These are phyloP conservation scores for Raja brachyura DNA, from an alignment of 2,113 vertebrate genomes.

Conservation along the genomic window DNA sequence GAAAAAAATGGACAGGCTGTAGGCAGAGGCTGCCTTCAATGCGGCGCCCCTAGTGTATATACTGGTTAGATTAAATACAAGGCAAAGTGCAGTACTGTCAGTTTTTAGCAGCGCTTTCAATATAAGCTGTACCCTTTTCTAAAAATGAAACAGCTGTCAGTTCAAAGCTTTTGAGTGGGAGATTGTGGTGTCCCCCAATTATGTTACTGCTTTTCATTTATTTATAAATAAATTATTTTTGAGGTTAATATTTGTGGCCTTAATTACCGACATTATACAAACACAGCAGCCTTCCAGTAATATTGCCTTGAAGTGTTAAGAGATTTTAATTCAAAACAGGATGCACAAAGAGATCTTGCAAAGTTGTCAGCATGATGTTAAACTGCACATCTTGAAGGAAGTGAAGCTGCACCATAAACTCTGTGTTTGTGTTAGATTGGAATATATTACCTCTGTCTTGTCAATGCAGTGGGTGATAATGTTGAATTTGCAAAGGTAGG, in stretches of 20 bases:
- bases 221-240: conserved; percentile 16
- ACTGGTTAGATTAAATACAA: neutral
- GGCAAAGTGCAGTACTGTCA: neutral
- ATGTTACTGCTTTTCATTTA: conserved; percentile 8
- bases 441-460: neutral
- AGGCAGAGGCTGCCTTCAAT: no score
- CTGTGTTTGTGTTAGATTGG: neutral
- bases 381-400: conserved; percentile 18
- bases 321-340: conserved; percentile 30
- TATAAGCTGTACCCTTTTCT: neutral
- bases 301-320: conserved; percentile 33
- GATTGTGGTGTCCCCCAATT: conserved; percentile 15
- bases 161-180: conserved; percentile 13
- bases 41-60: no score
- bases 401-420: neutral
- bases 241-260: conserved; percentile 18
- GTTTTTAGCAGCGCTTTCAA: conserved; percentile 12
- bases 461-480: neutral
- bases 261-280: conserved; percentile 15
- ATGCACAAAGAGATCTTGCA: conserved; percentile 1
- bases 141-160: conserved; percentile 25
- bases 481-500: neutral
- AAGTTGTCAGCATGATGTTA: conserved; percentile 8
- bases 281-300: conserved; percentile 23
- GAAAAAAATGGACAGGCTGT: no score